Conservation (phyloP, 2,888 invertebrate genomes). For the Aporophyla lueneburgensis region DNA sequence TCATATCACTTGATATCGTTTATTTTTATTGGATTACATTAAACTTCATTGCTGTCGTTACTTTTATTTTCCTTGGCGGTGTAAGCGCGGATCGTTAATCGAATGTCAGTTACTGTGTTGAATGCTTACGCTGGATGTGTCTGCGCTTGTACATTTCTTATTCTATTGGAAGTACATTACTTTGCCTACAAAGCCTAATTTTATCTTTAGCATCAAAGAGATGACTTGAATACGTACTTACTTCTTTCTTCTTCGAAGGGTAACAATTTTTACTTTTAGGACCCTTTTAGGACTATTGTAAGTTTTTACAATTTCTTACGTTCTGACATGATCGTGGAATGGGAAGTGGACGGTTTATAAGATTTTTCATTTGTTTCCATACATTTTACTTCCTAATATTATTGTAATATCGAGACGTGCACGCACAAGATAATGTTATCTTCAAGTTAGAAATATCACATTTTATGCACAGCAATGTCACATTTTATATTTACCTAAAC, state of each 20-base stretch:
- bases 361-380: too few species aligned
- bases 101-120: constrained; percentile 60
- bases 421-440: too few species aligned
- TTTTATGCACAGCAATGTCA: too few species aligned
- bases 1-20: constrained; percentile 28
- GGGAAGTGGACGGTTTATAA: background rate
- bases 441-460: too few species aligned
- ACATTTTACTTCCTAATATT: too few species aligned
- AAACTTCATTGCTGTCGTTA: constrained; percentile 41
- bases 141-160: constrained; percentile 45
- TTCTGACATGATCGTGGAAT: background rate
- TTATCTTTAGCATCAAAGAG: constrained; percentile 11
- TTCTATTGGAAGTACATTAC: constrained; percentile 34
- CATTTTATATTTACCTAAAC: background rate
- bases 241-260: background rate
- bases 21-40: constrained; percentile 40
- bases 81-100: constrained; percentile 50
- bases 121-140: constrained; percentile 44
- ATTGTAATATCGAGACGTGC: too few species aligned
- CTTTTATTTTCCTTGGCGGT: constrained; percentile 52
- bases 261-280: background rate
- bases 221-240: constrained; percentile 10
- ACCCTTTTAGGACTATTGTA: background rate
- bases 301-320: background rate
- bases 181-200: constrained; percentile 23